Evolutionary conservation across 2,888 invertebrate genomes (phyloP).

Genomic region (Tetragonula carbonaria): DNA sequence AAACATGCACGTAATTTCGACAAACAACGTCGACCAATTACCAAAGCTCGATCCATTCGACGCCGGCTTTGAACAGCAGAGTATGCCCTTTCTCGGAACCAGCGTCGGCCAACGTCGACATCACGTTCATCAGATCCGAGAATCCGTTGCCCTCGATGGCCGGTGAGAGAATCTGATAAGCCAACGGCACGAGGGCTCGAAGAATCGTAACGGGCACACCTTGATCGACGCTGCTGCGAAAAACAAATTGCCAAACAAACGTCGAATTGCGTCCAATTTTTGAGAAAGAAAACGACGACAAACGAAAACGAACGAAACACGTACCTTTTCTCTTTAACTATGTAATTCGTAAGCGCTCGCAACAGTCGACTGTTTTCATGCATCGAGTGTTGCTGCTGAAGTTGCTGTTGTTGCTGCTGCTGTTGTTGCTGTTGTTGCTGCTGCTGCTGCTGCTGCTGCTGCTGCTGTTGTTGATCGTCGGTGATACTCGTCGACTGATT

Average conservation of each 20-base stretch:
- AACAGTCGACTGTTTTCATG: slow-evolving; percentile 90
- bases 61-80: slow-evolving; percentile 91
- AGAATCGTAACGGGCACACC: slow-evolving; percentile 88
- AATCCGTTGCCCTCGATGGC: slow-evolving; percentile 90
- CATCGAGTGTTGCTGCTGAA: slow-evolving; percentile 84
- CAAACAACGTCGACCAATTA: slow-evolving; percentile 68
- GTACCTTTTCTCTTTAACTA: slow-evolving; percentile 88
- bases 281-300: too few relatives aligned
- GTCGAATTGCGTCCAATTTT: too few relatives aligned
- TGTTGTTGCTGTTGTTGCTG: slow-evolving; percentile 69
- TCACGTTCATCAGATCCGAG: slow-evolving; percentile 90
- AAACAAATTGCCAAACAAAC: too few relatives aligned
- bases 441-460: slow-evolving; percentile 78
- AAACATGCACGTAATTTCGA: too few relatives aligned
- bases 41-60: slow-evolving; percentile 92
- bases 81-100: slow-evolving; percentile 92
- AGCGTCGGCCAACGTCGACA: slow-evolving; percentile 94
- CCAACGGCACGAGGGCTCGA: slow-evolving; percentile 90
- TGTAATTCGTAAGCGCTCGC: slow-evolving; percentile 89
- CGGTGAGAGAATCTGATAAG: slow-evolving; percentile 88
- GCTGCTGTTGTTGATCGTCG: slow-evolving; percentile 48
- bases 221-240: slow-evolving; percentile 85
- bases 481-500: slow-evolving; percentile 77
- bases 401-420: slow-evolving; percentile 68
- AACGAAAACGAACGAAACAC: background rate